Evolutionary conservation across 2,797 vertebrate genomes (phyloP), one percentile per base, ranked within the genome.

Genomic region (Tadarida brasiliensis): DNA sequence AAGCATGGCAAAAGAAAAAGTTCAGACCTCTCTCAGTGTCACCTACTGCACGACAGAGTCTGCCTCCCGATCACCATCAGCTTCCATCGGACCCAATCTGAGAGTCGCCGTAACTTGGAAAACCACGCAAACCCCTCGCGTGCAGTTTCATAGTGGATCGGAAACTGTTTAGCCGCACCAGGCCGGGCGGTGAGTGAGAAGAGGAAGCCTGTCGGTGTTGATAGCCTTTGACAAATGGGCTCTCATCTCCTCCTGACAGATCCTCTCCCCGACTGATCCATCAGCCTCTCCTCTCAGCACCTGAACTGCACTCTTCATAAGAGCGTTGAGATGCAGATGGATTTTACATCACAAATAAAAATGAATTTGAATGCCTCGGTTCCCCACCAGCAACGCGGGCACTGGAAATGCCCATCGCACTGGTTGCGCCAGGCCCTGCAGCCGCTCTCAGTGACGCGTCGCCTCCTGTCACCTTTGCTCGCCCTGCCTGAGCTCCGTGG

Each of bases 331-430:
- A 71, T 63, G 90, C 93, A 47, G 61, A 51, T 76, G 94, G 91
- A 92, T 93, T 85, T 90, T 85, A 71, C 12, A 78, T 26, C 70
- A 86, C 92, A 96, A 83, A 93, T 80, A 94, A 93, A 92, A 94
- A 95, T 10, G 30, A 92, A 92, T 89, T 51, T 87, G 47, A 97
- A 70, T 82, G 93, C 88, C 95, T 96, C 65, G 0, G 11, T 33
- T 95, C 95, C 44, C 74, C 7, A 26, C 70, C 73, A 87, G 90
- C 61, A 96, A 74, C 15, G 4, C 1, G 0, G 47, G 85, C 16
- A 11, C 24, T 67, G 7, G 68, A 84, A 94, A 95, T 94, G 94
- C 63, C 94, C 91, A 78, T 3, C 0, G 1, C 14, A 8, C 11
- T 0, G 0, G 82, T 33, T 54, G 22, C 30, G 33, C 3, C 19